Evolutionary conservation across 2,113 vertebrate genomes (phyloP).

Genomic region (Hemibagrus wyckioides): DNA sequence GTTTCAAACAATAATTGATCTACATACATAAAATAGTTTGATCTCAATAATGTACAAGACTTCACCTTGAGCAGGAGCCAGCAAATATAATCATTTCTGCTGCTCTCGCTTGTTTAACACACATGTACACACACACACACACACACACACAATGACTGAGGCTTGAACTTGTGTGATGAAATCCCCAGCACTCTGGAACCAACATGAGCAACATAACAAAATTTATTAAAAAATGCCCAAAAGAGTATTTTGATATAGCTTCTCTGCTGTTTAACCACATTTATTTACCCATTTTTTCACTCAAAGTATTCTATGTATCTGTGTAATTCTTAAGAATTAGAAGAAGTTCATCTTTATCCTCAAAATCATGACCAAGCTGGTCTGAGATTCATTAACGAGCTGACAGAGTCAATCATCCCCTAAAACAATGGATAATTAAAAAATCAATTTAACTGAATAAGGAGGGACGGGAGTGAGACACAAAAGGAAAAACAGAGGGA

Average conservation of each 20-base stretch:
- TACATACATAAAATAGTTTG: not conserved
- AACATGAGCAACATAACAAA: not conserved
- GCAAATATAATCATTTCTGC: not conserved
- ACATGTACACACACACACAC: not conserved
- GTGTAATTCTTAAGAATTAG: not conserved
- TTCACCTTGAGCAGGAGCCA: not conserved
- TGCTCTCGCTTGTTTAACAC: not conserved
- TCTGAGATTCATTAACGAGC: not conserved
- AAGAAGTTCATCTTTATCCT: not conserved
- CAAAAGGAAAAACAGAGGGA: not conserved
- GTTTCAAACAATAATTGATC: not conserved
- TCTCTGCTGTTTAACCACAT: not conserved
- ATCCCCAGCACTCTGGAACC: not conserved
- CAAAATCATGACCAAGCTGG: not conserved
- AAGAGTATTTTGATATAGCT: not conserved
- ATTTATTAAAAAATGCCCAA: not conserved
- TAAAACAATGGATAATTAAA: conserved; percentile 13
- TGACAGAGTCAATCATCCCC: not conserved
- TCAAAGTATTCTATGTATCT: not conserved
- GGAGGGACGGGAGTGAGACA: not conserved
- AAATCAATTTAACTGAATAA: not conserved
- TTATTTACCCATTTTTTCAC: not conserved
- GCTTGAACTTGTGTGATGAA: not conserved
- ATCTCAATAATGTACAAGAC: not conserved
- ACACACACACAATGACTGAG: not conserved